Percentiles rank a stretch among this genome's conserved stretches.
Evolutionary conservation across 2,888 invertebrate species (phyloP).

Genomic region (Dromius quadrimaculatus): DNA sequence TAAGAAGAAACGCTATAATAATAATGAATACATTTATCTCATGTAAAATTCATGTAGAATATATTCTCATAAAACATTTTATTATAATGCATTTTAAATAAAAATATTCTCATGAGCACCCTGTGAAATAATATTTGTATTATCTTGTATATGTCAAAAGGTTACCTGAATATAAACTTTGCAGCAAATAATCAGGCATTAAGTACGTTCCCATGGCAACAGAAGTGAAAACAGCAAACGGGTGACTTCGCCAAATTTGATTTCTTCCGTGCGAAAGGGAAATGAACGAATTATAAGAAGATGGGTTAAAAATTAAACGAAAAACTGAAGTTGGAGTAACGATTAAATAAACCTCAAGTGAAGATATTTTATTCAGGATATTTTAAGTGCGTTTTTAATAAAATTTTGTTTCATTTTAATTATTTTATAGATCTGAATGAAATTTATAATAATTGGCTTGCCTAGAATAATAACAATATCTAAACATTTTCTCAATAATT

Average conservation of each 20-base stretch:
- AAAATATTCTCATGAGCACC: no score
- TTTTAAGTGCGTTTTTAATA: not conserved
- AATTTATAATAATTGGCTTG: no score
- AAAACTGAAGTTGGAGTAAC: slow-evolving; percentile 24
- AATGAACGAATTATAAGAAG: not conserved
- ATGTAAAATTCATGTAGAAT: no score
- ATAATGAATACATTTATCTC: no score
- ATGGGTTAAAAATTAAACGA: not conserved
- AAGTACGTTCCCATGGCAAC: slow-evolving; percentile 17
- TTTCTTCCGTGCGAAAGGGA: slow-evolving; percentile 17
- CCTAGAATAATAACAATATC: not conserved
- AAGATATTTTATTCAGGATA: slow-evolving; percentile 1
- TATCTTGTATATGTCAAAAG: slow-evolving; percentile 25
- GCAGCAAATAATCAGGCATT: slow-evolving; percentile 2
- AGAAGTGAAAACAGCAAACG: slow-evolving; percentile 4
- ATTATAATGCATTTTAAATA: no score
- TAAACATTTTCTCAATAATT: not conserved
- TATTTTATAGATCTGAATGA: no score
- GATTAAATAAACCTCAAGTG: slow-evolving; percentile 39
- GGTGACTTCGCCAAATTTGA: slow-evolving; percentile 31
- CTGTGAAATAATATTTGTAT: no score
- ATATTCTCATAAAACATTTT: no score
- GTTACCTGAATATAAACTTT: not conserved
- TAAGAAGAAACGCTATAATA: no score
- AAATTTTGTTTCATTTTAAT: no score